Evolutionary conservation across 2,888 invertebrate species (phyloP), one percentile per base, ranked within the genome.

Genomic region (Lobophora halterata): DNA sequence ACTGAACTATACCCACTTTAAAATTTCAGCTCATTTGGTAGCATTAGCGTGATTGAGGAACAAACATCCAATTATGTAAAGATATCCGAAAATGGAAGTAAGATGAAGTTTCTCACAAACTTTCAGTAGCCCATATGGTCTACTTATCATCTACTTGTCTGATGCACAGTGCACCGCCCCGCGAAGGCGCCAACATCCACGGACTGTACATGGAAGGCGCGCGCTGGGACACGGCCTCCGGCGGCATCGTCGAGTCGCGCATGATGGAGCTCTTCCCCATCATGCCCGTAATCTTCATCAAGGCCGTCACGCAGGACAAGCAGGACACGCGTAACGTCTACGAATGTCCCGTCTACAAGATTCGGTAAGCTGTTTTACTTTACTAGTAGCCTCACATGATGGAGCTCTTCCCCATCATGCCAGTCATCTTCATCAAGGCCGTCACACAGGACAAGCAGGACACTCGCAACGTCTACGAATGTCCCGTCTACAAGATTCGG

Each of bases 271-370:
- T 97, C 46, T 96, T 95, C 67, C 96, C 97, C 0, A 80, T 93
- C 43, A 93, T 98, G 92, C 98, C 98, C 0, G 96, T 97, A 32
- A 91, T 97, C 57, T 97, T 90, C 75, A 91, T 97, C 57, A 95
- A 93, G 75, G 95, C 95, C 1, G 93, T 95, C 30, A 94, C 94
- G 0, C 93, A 94, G 69, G 97, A 98, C 76, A 95, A 97, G 69
- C 95, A 95, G 73, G 97, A 98, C 59, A 81, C 91, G 7, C 90
- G 95, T 52, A 96, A 94, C 70, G 90, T 95, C 50, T 97, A 97
- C 78, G 96, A 96, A 66, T 97, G 97, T 73, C 97, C 97, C 4
- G 94, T 97, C 3, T 98, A 98, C 77, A 97, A 97, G 83, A 97
- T 97, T 5, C 90, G 93, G 89, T 91, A 52, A 60, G 62, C 21